phyloP scores from a whole-genome alignment of 2,888 invertebrate genomes.

The Mesorhabditis belari region DNA sequence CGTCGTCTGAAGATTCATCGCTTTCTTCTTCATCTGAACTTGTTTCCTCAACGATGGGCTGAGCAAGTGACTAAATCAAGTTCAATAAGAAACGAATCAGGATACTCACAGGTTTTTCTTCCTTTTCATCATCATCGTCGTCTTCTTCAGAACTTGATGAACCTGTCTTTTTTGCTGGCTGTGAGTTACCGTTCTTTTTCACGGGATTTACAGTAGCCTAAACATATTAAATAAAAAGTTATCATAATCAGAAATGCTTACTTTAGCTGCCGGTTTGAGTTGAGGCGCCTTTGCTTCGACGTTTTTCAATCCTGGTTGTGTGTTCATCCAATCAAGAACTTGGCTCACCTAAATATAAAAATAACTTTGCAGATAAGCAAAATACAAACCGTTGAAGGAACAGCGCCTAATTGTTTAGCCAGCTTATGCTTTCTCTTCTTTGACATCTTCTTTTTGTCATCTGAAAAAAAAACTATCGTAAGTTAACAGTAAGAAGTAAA shows the following conservation, averaged over 20 bases:
- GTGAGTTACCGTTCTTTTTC: too few species aligned
- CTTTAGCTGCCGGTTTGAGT: background rate
- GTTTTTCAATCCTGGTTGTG: background rate
- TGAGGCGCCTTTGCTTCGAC: background rate
- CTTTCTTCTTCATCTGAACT: too few species aligned
- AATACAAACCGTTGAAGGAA: slow-evolving; percentile 12
- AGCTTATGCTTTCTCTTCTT: slow-evolving; percentile 23
- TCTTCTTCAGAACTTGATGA: slow-evolving; percentile 2
- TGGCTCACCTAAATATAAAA: slow-evolving; percentile 19
- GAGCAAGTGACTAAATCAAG: too few species aligned
- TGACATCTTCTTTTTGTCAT: slow-evolving; percentile 20
- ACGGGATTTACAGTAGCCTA: background rate
- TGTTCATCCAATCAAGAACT: slow-evolving; percentile 11
- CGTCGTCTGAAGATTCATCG: too few species aligned
- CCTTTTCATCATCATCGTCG: slow-evolving; percentile 6
- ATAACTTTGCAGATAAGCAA: background rate
- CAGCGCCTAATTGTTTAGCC: slow-evolving; percentile 26
- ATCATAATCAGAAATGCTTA: background rate
- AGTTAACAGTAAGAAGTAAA: background rate
- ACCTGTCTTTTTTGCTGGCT: too few species aligned
- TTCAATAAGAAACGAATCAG: too few species aligned
- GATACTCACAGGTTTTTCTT: too few species aligned
- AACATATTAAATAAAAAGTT: too few species aligned
- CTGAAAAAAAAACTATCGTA: slow-evolving; percentile 19
- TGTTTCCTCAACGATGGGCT: too few species aligned